Base-by-base conservation (phyloP, 2,888 invertebrate species). In the Leptinotarsa peninsularis region DNA sequence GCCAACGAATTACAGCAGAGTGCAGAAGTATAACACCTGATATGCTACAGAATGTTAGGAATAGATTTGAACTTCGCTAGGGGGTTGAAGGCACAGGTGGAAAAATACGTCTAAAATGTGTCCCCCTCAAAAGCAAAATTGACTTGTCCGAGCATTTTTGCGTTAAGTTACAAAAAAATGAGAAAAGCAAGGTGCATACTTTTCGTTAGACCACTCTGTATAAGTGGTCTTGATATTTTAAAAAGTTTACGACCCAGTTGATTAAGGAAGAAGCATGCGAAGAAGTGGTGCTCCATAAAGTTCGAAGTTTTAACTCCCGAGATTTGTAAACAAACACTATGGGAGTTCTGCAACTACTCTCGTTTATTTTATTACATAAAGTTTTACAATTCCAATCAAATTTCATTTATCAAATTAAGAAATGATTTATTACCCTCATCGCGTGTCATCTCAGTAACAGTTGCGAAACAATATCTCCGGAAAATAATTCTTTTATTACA, bases 401-500 rank as follows among this genome's bases (percentile, higher is more conserved):
- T 63, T 63, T 63, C 63, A 33, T 63, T 63, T 33, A 43, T 63
- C 63, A 63, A 63, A 63, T 63, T 63, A 63, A 63, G 23, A 63
- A 63, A 63, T 63, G 33, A 63, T 63, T 63, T 63, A 63, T 63
- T 63, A 63, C 63, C 27, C 63, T n/a, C 33, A 58, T 58, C 63
- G 33, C 15, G 63, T 63, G 63, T 33, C 63, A 63, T 63, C 17
- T 17, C 43, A 33, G 63, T 33, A 63, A 33, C 63, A n/a, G 63
- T 43, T 63, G 63, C n/a, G 63, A 63, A 43, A 63, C 63, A 63
- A 63, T 63, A 63, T 63, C 63, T 43, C 17, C 5, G 33, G 33
- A 33, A 27, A 63, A 63, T 63, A 63, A 33, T 63, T 63, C 27
- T 63, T 63, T 63, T 63, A 63, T 63, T 63, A 58, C 23, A 58